Evolutionary conservation across 1,140 invertebrate genomes (phyloP), one percentile per base, ranked within the genome.

Genomic region (Harpegnathos saltator): DNA sequence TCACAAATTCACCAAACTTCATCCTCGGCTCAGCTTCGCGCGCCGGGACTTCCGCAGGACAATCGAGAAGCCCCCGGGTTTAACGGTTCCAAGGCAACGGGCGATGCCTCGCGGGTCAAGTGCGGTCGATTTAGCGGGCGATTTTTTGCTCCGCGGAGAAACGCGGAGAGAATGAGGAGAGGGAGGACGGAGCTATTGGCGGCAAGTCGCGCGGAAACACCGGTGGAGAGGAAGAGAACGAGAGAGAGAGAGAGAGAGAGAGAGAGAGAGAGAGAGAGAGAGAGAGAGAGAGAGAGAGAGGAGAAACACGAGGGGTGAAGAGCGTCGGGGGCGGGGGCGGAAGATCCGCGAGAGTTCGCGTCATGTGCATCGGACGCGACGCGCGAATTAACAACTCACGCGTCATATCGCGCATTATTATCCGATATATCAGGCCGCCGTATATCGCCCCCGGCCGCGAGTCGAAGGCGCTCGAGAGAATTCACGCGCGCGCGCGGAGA

Each of bases 331-430:
- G 62, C 77, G 61, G 54, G 22, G 15, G 50, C 50, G 38, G 22
- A 62, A 84, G 56, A 72, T 68, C 22, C 69, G 56, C 50, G 74
- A 80, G 74, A 80, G 73, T 66, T 82, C 62, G 66, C 75, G 85
- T 90, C 88, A 87, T 75, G 86, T 92, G 91, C 89, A 91, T 63
- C 85, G 83, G 91, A 90, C 89, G 89, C 73, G 84, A 89, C 86
- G 86, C 75, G 74, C 84, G 89, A 92, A 94, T 94, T 93, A 93
- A 91, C 92, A 91, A 93, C 90, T 92, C 89, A 92, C 92, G 91
- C 92, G 89, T 92, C 92, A 92, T 93, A 92, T 94, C 91, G 91
- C 89, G 83, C 90, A 92, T 93, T 94, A 94, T 93, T 93, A 93
- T 93, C 90, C 89, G 82, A 91, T 92, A 92, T 93, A 92, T 92